Evolutionary conservation across 2,888 invertebrate species (phyloP), one percentile per base, ranked within the genome.

Genomic region (Spatulosminthurus flaviceps): DNA sequence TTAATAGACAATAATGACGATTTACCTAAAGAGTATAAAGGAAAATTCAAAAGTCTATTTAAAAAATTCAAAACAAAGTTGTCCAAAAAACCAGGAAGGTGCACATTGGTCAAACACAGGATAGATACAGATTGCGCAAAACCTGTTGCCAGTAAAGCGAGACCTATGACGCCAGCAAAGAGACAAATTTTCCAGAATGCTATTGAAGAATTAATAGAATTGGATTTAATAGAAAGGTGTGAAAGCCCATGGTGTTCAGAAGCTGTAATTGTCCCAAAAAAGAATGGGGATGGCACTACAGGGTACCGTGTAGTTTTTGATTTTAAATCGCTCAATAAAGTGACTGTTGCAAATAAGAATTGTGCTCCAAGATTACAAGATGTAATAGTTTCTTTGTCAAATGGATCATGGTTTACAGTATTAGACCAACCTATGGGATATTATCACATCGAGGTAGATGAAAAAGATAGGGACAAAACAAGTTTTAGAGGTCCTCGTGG

Each of bases 361-460:
- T 87, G 87, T 70, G 70, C 86, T n/a, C 85, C 86, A 4, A 85
- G 86, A 64, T 86, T 87, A 16, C 81, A 83, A 1, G 86, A 87
- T 21, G 82, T 87, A 5, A 78, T 87, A 28, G 86, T 87, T 66
- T 85, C 86, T 78, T 70, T 87, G 41, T 87, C 87, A 0, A 81
- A 83, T 75, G 84, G 84, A 67, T 74, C 84, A 28, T 87, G 86
- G 71, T 87, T 87, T 77, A 84, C 86, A 0, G 86, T 84, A 0
- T 70, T 87, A 2, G 87, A 87, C 79, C 72, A 87, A 7, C 86
- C 86, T 81, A 43, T 85, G 42, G 87, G 87, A 0, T 87, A 86
- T 72, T 86, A 86, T 71, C 87, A 87, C 79, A 85, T 87, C 7
- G 84, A 84, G 19, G 78, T 87, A 61, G 74, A 84, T 16, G 42